A percentile compares a stretch with the other conserved stretches of the same genome.
Conservation (phyloP, 2,888 invertebrate genomes). For the Xanthia icteritia region DNA sequence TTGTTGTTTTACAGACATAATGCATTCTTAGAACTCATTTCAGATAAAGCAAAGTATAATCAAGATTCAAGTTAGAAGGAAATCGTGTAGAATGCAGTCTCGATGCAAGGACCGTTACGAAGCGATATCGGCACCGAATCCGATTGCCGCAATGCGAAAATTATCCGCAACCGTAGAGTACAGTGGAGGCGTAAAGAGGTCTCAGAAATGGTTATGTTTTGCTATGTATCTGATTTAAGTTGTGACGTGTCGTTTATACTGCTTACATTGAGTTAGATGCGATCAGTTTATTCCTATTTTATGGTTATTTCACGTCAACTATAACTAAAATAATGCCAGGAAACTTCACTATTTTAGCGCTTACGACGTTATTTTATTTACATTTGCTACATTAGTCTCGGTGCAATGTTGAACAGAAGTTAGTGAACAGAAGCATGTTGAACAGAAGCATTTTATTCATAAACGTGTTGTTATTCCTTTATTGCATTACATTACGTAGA, state of each 20-base stretch:
- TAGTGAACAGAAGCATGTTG: slow-evolving; percentile 29
- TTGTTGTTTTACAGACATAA: slow-evolving; percentile 63
- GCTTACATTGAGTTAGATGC: slow-evolving; percentile 81
- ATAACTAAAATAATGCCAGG: slow-evolving; percentile 68
- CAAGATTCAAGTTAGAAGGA: slow-evolving; percentile 79
- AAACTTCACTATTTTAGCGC: slow-evolving; percentile 59
- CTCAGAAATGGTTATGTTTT: slow-evolving; percentile 86
- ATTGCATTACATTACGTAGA: slow-evolving; percentile 38
- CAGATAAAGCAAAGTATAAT: slow-evolving; percentile 76
- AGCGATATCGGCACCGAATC: slow-evolving; percentile 85
- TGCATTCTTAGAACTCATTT: slow-evolving; percentile 71
- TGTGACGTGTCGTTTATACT: slow-evolving; percentile 85
- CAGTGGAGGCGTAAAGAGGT: slow-evolving; percentile 85
- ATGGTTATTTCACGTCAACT: slow-evolving; percentile 76
- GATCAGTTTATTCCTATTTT: slow-evolving; percentile 83
- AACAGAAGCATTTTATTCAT: slow-evolving; percentile 54
- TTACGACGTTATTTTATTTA: slow-evolving; percentile 60
- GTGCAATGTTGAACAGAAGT: slow-evolving; percentile 42
- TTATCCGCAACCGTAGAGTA: slow-evolving; percentile 81
- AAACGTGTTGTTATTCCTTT: slow-evolving; percentile 49
- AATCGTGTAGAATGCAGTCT: slow-evolving; percentile 83
- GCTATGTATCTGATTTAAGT: slow-evolving; percentile 88
- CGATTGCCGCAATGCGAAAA: slow-evolving; percentile 88
- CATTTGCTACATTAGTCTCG: slow-evolving; percentile 27
- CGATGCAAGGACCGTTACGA: slow-evolving; percentile 86